A percentile compares a stretch with the other conserved stretches of the same genome.
Evolutionary conservation across 1,140 invertebrate species (phyloP).

Genomic region (Macrobrachium rosenbergii): DNA sequence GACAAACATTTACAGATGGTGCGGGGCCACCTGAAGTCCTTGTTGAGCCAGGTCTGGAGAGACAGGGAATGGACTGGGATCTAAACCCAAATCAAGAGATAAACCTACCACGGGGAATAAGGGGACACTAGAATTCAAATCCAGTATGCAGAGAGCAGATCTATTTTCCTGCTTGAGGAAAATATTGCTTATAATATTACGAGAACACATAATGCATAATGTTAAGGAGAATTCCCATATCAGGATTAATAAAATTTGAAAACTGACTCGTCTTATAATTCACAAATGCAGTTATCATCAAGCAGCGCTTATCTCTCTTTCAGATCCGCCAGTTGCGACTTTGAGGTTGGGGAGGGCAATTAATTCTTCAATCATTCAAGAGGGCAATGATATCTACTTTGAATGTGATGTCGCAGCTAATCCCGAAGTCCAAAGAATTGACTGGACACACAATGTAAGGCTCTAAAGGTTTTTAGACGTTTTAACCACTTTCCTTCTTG

Average conservation of each 20-base stretch:
- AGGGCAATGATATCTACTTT: constrained; percentile 91
- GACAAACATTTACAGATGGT: neutral
- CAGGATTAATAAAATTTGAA: no score
- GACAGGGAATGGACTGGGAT: no score
- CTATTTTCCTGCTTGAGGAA: no score
- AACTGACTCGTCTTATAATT: neutral
- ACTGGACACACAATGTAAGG: constrained; percentile 94
- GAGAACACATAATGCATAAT: neutral
- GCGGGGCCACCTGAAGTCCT: no score
- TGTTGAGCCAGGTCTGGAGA: no score
- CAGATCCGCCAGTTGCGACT: constrained; percentile 82
- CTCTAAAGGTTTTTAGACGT: neutral
- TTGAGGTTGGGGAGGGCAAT: constrained; percentile 85
- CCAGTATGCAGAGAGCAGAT: no score
- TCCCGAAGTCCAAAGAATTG: constrained; percentile 86
- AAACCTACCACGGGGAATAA: no score
- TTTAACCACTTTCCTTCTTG: neutral
- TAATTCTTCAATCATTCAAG: constrained; percentile 88
- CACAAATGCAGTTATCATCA: no score
- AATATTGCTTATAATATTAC: neutral
- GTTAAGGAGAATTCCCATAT: neutral
- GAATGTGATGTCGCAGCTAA: constrained; percentile 89
- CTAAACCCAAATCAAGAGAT: no score
- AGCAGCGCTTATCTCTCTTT: constrained; percentile 66
- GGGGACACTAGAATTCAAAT: no score